phyloP scores from a whole-genome alignment of 2,797 vertebrate genomes.

The Champsocephalus esox region DNA sequence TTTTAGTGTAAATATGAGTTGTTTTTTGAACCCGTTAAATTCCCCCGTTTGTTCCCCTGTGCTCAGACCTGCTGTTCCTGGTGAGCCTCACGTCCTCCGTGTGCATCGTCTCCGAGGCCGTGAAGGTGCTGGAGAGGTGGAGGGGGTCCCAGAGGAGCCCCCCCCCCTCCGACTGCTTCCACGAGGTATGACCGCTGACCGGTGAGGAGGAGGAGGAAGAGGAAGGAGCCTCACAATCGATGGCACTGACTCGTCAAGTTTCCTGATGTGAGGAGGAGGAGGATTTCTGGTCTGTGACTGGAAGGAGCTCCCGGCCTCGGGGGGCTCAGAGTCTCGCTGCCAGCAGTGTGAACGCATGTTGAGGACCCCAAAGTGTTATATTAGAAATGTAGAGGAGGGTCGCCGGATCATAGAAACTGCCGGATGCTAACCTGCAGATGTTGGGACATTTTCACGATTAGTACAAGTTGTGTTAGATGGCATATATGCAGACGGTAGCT shows the following conservation, averaged over 20 bases:
- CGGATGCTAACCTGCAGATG: no score
- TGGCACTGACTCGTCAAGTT: slow-evolving; percentile 46
- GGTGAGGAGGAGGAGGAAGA: slow-evolving; percentile 56
- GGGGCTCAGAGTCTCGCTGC: no score
- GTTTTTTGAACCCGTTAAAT: no score
- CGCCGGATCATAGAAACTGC: no score
- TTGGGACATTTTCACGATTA: no score
- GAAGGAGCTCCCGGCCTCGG: background rate
- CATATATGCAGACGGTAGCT: no score
- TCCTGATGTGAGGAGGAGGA: slow-evolving; percentile 12
- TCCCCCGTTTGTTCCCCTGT: no score
- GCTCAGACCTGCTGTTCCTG: slow-evolving; percentile 93
- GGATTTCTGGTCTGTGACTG: slow-evolving; percentile 40
- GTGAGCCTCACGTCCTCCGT: slow-evolving; percentile 94
- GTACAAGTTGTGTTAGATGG: no score
- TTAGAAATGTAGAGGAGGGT: no score
- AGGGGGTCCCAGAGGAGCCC: slow-evolving; percentile 76
- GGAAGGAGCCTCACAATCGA: slow-evolving; percentile 15
- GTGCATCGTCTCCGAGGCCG: slow-evolving; percentile 92
- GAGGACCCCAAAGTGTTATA: no score
- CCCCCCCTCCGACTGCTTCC: slow-evolving; percentile 82
- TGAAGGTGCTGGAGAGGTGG: slow-evolving; percentile 92
- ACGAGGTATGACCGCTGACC: slow-evolving; percentile 92
- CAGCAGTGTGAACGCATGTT: no score
- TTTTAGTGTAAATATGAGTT: no score